A percentile compares a stretch with the other conserved stretches of the same genome.
Evolutionary conservation across 1,140 invertebrate genomes (phyloP).

Genomic region (Lerema accius): DNA sequence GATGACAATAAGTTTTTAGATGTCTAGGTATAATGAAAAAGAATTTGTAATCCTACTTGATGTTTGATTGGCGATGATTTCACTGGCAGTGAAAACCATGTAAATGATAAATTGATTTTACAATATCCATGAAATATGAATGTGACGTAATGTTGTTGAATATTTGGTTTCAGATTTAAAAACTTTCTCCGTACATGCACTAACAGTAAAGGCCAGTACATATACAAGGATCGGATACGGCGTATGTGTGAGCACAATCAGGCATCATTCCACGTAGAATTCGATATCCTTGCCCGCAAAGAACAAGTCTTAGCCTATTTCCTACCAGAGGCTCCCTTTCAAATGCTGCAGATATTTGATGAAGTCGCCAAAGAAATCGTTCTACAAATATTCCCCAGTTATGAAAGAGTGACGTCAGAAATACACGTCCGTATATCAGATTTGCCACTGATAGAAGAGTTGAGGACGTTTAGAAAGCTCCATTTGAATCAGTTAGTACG

Average conservation of each 20-base stretch:
- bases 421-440: slow-evolving; percentile 98
- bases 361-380: slow-evolving; percentile 98
- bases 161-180: slow-evolving; percentile 87
- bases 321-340: slow-evolving; percentile 97
- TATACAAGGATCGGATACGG: slow-evolving; percentile 96
- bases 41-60: too few relatives aligned
- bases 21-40: too few relatives aligned
- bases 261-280: slow-evolving; percentile 97
- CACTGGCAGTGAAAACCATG: too few relatives aligned
- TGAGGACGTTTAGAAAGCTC: slow-evolving; percentile 96
- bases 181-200: slow-evolving; percentile 96
- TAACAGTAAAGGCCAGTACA: slow-evolving; percentile 93
- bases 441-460: slow-evolving; percentile 97
- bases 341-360: slow-evolving; percentile 98
- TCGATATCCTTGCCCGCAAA: slow-evolving; percentile 93
- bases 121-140: too few relatives aligned
- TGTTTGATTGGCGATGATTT: too few relatives aligned
- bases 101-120: too few relatives aligned
- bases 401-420: slow-evolving; percentile 96
- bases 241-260: slow-evolving; percentile 97
- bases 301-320: slow-evolving; percentile 98
- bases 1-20: too few relatives aligned
- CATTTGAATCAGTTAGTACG: slow-evolving; percentile 97
- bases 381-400: slow-evolving; percentile 97
- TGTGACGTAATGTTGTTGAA: too few relatives aligned